Base-by-base conservation (phyloP, 2,113 vertebrate species). In the Prolemur simus region DNA sequence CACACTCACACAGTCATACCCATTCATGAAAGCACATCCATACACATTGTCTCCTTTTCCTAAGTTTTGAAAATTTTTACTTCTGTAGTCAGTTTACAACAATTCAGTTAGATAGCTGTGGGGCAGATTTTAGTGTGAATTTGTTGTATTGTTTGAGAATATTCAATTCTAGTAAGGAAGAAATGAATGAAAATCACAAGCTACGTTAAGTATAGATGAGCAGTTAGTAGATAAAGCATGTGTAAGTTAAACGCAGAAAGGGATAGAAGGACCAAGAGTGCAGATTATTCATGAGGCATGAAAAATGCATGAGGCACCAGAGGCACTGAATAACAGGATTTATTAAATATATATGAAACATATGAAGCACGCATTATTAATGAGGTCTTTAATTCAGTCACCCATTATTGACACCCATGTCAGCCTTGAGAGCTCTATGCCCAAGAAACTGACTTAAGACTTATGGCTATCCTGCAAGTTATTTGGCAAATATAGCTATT, bases 321-420 rank as follows among this genome's bases (percentile, higher is more conserved):
- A 93, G 89, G 71, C 66, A 18, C 66, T 56, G 66, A 95, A 64
- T 88, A 85, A 58, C 37, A 89, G 81, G 52, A 76, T 54, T 14
- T 8, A 56, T 94, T 92, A 96, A 97, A 91, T 95, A 97, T 96
- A 47, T 52, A 91, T 94, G 66, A 95, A 73, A 74, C 71, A 84
- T 56, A 80, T 37, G 52, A 90, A 94, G 18, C 58, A 81, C 25
- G 91, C 27, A 85, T 91, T 91, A 93, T 93, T 97, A 66, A 96
- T 88, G 82, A 92, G 58, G 27, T 91, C 77, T n/a, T 90, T 95
- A 77, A 91, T 93, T 76, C 89, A 95, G 52, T 52, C n/a, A 60
- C 77, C 78, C 83, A 71, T 54, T 73, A 81, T 66, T 92, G 49
- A 94, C 77, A 92, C 47, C 39, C 85, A 88, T 81, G 90, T 95